phyloP scores from a whole-genome alignment of 1,140 invertebrate genomes.

The Bombus waltoni region DNA sequence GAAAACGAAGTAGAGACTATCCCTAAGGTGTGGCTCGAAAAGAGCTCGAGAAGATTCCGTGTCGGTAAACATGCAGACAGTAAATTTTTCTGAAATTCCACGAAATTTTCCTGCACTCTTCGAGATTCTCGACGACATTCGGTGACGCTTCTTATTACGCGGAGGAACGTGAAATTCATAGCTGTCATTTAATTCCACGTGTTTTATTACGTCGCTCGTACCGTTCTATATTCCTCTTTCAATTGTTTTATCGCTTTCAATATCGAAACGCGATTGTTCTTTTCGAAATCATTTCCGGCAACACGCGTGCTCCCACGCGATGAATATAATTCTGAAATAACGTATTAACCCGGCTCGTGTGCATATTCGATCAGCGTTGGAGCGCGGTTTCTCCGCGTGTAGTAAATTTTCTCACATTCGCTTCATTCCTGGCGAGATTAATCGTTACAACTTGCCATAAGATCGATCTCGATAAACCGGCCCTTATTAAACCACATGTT shows the following conservation, averaged over 20 bases:
- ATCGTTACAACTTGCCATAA: background rate
- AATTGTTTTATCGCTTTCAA: background rate
- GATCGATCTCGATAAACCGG: background rate
- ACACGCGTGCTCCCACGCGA: background rate
- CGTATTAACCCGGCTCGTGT: too few species aligned
- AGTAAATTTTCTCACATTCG: too few species aligned
- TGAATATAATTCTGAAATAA: background rate
- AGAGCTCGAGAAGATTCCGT: constrained; percentile 43
- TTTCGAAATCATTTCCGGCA: background rate
- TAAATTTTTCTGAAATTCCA: constrained; percentile 68
- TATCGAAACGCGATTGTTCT: background rate
- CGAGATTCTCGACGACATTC: constrained; percentile 30
- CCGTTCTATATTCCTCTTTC: background rate
- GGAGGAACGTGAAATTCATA: constrained; percentile 20
- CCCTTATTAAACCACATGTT: constrained; percentile 21
- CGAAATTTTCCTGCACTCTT: constrained; percentile 58
- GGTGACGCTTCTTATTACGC: background rate
- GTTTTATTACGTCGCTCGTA: background rate
- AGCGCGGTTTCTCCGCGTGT: too few species aligned
- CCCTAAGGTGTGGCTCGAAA: too few species aligned
- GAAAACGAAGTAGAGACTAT: too few species aligned
- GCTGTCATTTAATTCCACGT: background rate
- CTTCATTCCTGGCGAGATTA: background rate
- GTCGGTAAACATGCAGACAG: constrained; percentile 60
- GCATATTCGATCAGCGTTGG: too few species aligned